Percentiles rank a stretch among this genome's conserved stretches.
These are phyloP conservation scores for Myripristis jacobus DNA, from an alignment of 2,797 vertebrate species.

Conservation along the genomic window DNA sequence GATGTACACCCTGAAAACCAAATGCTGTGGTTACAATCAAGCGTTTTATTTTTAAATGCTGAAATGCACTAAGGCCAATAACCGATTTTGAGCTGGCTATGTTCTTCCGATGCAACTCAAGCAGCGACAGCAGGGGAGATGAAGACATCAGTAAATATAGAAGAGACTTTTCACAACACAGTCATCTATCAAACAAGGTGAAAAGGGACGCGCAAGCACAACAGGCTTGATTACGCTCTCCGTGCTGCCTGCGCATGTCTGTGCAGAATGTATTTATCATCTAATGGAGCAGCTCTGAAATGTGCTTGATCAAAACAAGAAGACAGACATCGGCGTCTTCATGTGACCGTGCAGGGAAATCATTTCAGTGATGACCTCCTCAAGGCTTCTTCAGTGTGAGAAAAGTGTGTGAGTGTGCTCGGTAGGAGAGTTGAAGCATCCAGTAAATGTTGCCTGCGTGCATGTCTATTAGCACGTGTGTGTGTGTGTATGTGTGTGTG, in stretches of 20 bases:
- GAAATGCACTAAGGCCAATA: not conserved
- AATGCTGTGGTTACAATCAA: not conserved
- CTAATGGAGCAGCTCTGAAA: not conserved
- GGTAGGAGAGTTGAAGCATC: not conserved
- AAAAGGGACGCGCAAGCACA: not conserved
- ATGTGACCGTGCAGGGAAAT: not conserved
- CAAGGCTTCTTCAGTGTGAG: not conserved
- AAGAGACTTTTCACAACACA: not conserved
- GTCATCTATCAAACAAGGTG: not conserved
- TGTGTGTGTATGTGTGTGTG: slow-evolving; percentile 1
- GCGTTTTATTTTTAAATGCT: not conserved
- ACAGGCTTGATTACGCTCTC: not conserved
- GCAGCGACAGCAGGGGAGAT: not conserved
- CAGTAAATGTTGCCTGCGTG: slow-evolving; percentile 13
- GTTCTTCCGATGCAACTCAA: not conserved
- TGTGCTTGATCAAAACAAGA: slow-evolving; percentile 7
- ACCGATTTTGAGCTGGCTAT: not conserved
- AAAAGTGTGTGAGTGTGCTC: not conserved
- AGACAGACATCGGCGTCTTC: not conserved
- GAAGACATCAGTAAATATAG: not conserved
- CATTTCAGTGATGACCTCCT: not conserved
- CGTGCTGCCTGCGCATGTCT: not conserved
- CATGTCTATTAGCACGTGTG: slow-evolving; percentile 3
- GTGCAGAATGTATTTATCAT: not conserved
- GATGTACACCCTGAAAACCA: too few relatives aligned